These are phyloP conservation scores for Thalassophryne amazonica DNA, from an alignment of 2,797 vertebrate genomes.

Conservation along the genomic window DNA sequence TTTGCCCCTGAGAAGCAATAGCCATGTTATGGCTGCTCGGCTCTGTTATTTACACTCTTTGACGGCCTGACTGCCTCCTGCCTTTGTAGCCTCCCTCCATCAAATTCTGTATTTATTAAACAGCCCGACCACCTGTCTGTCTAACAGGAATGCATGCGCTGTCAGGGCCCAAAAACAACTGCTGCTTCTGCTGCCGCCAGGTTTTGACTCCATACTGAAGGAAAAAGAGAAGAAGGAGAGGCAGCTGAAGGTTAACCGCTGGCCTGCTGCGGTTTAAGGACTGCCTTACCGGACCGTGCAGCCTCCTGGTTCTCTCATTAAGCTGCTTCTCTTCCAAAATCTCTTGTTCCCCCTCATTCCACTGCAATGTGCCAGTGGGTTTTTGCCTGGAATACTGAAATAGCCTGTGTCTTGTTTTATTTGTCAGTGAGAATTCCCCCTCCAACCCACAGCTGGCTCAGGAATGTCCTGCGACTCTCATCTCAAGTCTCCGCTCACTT, in stretches of 20 bases:
- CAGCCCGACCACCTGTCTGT: slow-evolving; percentile 68
- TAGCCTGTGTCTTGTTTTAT: slow-evolving; percentile 74
- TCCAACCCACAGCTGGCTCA: slow-evolving; percentile 80
- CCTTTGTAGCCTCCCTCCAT: slow-evolving; percentile 35
- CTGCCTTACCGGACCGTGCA: slow-evolving; percentile 35
- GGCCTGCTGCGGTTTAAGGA: slow-evolving; percentile 62
- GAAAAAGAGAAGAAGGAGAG: slow-evolving; percentile 49
- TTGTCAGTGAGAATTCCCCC: slow-evolving; percentile 78
- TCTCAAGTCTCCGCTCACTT: slow-evolving; percentile 64
- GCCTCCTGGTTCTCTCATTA: slow-evolving; percentile 70
- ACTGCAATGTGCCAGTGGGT: slow-evolving; percentile 48
- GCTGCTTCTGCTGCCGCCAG: slow-evolving; percentile 23
- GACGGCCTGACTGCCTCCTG: slow-evolving; percentile 36
- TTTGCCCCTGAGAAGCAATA: slow-evolving; percentile 45
- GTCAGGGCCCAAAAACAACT: slow-evolving; percentile 14
- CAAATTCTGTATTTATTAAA: slow-evolving; percentile 74
- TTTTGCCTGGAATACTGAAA: slow-evolving; percentile 68
- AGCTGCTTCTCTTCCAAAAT: slow-evolving; percentile 49
- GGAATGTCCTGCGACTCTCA: slow-evolving; percentile 74
- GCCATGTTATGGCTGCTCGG: slow-evolving; percentile 53
- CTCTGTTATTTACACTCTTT: slow-evolving; percentile 60
- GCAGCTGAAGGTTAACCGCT: slow-evolving; percentile 63
- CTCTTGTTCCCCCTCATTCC: slow-evolving; percentile 47
- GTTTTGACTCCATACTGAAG: slow-evolving; percentile 36
- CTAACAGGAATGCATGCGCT: slow-evolving; percentile 53